phyloP scores from a whole-genome alignment of 2,797 vertebrate genomes.

The Ataeniobius toweri region DNA sequence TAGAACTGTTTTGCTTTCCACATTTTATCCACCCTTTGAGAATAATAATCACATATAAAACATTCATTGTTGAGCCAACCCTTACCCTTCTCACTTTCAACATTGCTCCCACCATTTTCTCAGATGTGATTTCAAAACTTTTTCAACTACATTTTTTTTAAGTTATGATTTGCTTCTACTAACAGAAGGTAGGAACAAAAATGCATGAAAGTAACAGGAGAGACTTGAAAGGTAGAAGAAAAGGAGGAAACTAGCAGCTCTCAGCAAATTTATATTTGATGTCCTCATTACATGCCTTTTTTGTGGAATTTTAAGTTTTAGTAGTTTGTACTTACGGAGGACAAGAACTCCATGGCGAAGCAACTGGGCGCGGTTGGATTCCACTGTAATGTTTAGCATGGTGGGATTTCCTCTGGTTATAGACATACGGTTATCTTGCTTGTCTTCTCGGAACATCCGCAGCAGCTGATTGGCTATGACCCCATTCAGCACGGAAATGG shows the following conservation, averaged over 20 bases:
- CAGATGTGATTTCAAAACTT: not conserved
- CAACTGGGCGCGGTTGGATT: slow-evolving; percentile 90
- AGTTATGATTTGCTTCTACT: not conserved
- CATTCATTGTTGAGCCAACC: not conserved
- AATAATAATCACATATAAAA: not conserved
- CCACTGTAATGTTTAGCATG: slow-evolving; percentile 86
- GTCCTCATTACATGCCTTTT: not conserved
- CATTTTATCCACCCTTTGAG: too few relatives aligned
- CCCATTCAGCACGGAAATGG: slow-evolving; percentile 91
- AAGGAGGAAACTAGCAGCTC: not conserved
- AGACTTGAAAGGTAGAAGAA: not conserved
- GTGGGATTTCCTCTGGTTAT: slow-evolving; percentile 84
- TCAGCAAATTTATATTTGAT: not conserved
- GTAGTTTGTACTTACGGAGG: slow-evolving; percentile 68
- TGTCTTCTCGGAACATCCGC: slow-evolving; percentile 90
- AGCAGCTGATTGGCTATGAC: slow-evolving; percentile 95
- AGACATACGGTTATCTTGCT: slow-evolving; percentile 88
- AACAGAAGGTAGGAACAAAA: not conserved
- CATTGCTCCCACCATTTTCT: not conserved
- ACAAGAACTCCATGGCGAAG: slow-evolving; percentile 92
- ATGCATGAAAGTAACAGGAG: not conserved
- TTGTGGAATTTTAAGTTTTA: not conserved
- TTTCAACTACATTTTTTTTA: not conserved
- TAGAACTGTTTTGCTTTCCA: too few relatives aligned
- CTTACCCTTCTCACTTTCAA: not conserved